phyloP scores from a whole-genome alignment of 2,113 vertebrate species.

The Macrotus californicus region DNA sequence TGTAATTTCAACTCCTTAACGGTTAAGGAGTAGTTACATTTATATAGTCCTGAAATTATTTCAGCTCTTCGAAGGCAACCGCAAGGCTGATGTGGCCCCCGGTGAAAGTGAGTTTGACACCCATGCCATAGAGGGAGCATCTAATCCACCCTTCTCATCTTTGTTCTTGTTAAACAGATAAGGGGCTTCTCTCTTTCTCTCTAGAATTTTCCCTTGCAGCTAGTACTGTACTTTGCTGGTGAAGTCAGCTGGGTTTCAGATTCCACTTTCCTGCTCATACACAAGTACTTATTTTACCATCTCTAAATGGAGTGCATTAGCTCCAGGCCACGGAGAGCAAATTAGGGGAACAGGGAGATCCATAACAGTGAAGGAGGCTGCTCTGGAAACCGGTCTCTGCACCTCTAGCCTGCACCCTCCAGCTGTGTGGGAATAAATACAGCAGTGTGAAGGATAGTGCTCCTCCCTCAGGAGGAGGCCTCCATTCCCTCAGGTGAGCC shows the following conservation, averaged over 20 bases:
- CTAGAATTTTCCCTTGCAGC: constrained; percentile 35
- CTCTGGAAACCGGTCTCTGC: constrained; percentile 30
- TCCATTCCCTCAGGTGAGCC: background rate
- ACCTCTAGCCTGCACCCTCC: background rate
- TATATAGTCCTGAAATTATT: too few species aligned
- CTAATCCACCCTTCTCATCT: background rate
- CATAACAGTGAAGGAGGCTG: constrained; percentile 5
- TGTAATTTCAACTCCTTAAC: too few species aligned
- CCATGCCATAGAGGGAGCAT: background rate
- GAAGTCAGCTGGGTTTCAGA: constrained; percentile 54
- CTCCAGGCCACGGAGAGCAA: constrained; percentile 42
- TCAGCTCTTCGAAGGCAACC: too few species aligned
- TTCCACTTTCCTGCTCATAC: constrained; percentile 40
- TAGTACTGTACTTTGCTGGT: constrained; percentile 9
- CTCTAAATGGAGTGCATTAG: constrained; percentile 44
- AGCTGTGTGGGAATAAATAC: background rate
- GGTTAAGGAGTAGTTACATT: too few species aligned
- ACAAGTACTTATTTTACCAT: constrained; percentile 58
- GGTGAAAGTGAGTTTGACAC: too few species aligned
- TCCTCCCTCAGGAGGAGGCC: background rate
- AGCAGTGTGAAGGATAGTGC: background rate
- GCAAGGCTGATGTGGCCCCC: too few species aligned
- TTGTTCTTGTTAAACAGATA: constrained; percentile 10
- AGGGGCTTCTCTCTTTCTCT: background rate
- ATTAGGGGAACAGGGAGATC: constrained; percentile 40